phyloP scores from a whole-genome alignment of 2,113 vertebrate genomes.

The Seriola aureovittata region DNA sequence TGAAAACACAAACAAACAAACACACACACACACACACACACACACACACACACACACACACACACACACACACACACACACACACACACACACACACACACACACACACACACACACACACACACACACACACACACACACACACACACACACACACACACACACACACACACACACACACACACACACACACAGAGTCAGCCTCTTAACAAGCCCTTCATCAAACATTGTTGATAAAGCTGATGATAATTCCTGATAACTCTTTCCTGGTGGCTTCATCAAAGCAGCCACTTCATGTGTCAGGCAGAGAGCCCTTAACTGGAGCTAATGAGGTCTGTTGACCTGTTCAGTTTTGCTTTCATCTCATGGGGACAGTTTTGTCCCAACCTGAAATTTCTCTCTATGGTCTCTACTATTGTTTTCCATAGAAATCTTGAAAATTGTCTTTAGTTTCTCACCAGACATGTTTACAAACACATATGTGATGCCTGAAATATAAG shows the following conservation, averaged over 20 bases:
- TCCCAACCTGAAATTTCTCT: neutral
- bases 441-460: neutral
- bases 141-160: conserved; percentile 28
- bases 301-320: conserved; percentile 25
- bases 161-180: conserved; percentile 26
- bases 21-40: conserved; percentile 26
- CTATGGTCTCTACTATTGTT: neutral
- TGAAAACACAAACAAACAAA: conserved; percentile 27
- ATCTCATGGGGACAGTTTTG: neutral
- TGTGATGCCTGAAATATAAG: neutral
- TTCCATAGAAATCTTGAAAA: neutral
- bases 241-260: conserved; percentile 27
- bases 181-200: conserved; percentile 28
- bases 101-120: conserved; percentile 26
- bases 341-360: neutral
- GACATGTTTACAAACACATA: neutral
- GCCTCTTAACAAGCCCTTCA: conserved; percentile 25
- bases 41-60: conserved; percentile 26
- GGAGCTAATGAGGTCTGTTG: conserved; percentile 35
- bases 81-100: conserved; percentile 28
- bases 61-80: conserved; percentile 21
- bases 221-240: conserved; percentile 7
- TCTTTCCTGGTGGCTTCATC: neutral
- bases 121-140: conserved; percentile 37
- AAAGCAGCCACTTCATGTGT: conserved; percentile 41